Conservation (phyloP, 23 tunicate genomes). For the Ascidia mentula region DNA sequence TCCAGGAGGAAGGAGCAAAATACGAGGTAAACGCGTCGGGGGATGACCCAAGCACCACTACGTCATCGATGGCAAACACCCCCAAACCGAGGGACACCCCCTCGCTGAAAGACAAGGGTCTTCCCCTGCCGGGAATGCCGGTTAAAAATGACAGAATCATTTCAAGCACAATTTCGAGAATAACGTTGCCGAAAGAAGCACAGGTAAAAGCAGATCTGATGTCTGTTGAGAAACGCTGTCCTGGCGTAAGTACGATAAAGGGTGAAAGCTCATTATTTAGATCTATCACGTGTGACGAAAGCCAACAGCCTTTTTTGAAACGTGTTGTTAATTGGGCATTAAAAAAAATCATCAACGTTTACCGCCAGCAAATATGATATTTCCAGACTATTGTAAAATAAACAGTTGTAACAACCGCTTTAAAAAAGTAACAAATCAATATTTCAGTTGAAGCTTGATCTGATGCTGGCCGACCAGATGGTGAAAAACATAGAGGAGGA, state of each 20-base stretch:
- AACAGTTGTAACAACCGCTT: no score
- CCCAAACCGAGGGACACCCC: background rate
- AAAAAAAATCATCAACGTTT: no score
- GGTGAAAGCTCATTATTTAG: no score
- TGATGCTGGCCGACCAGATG: constrained; percentile 29
- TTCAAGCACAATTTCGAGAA: background rate
- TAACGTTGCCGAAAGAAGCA: background rate
- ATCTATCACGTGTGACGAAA: no score
- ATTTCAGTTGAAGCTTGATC: constrained; percentile 25
- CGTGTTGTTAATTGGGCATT: no score
- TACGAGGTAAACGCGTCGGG: background rate
- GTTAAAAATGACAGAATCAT: constrained; percentile 54
- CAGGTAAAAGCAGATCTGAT: constrained; percentile 16
- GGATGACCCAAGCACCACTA: background rate
- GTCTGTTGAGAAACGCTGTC: background rate
- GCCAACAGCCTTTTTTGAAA: no score
- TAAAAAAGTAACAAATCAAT: no score
- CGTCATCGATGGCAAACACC: background rate
- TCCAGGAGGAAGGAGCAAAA: constrained; percentile 25
- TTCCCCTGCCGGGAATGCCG: constrained; percentile 77
- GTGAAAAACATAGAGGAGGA: background rate
- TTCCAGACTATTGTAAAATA: no score
- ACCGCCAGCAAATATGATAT: no score
- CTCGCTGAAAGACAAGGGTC: background rate
- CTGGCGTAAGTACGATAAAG: no score